Conservation (phyloP, 2,797 vertebrate genomes). For the Loriculus beryllinus region DNA sequence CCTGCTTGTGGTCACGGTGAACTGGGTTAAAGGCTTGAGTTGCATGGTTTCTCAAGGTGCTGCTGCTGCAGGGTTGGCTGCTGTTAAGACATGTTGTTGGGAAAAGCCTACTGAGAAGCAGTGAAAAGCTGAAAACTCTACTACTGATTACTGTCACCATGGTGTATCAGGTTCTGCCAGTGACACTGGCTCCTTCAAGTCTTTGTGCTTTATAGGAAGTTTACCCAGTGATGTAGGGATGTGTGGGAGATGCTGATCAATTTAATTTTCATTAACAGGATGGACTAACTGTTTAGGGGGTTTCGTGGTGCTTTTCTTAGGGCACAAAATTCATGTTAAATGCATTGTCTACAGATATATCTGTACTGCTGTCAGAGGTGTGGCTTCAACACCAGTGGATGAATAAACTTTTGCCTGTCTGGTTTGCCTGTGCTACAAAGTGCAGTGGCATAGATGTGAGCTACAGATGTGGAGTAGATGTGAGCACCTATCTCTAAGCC, state of each 20-base stretch:
- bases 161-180: neutral
- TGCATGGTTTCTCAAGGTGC: neutral
- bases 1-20: neutral
- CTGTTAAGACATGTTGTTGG: neutral
- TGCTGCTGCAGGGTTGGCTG: neutral
- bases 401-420: neutral
- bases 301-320: neutral
- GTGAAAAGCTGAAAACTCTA: neutral
- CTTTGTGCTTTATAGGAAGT: constrained; percentile 36
- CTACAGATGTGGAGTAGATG: neutral
- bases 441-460: neutral
- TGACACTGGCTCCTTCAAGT: neutral
- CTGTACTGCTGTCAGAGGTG: neutral
- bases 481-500: neutral
- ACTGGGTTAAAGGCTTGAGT: neutral
- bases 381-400: neutral
- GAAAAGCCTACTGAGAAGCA: neutral
- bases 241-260: neutral
- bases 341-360: neutral
- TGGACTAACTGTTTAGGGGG: neutral
- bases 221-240: constrained; percentile 29
- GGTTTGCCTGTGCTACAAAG: neutral
- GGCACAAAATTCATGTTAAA: rapidly evolving
- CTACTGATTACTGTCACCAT: neutral
- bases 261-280: neutral